Evolutionary conservation across 2,113 vertebrate genomes (phyloP), one percentile per base, ranked within the genome.

Genomic region (Prolemur simus): DNA sequence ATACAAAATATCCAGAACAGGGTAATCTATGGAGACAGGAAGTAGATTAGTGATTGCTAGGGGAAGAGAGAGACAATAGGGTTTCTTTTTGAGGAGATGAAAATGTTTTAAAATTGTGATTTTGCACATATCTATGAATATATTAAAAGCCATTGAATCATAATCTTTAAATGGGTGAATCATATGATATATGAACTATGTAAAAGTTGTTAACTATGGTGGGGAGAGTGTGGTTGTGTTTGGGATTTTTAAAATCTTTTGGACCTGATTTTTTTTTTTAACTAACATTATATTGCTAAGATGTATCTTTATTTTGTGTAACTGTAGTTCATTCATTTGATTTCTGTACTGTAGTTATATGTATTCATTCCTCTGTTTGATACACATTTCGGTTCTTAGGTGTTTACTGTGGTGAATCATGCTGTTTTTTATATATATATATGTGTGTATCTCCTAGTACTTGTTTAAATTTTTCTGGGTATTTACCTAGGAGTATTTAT

Each of bases 51-150:
- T 87, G 20, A 47, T 92, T 83, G 47, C 39, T 18, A 5, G 25
- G 21, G 20, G 11, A 42, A 17, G 12, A 14, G 34, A 54, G 15
- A 13, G 14, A 6, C 54, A 11, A 34, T 14, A 76, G 17, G 52
- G 2, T 32, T 63, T 49, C 34, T 92, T 94, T 96, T 23, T 66
- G 58, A 96, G n/a, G 68, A 81, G 45, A 63, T 60, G 52, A 78
- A 63, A 56, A 91, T 91, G 34, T 74, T 81, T 56, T 84, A 93
- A 91, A 91, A 74, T 68, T 87, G 45, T 39, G 39, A 17, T 88
- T 34, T 78, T 90, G 34, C 13, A 47, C 20, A 3, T 42, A 25
- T 32, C n/a, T 93, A 34, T 47, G 42, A 89, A 77, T 84, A 20
- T 77, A 69, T 64, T 89, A 54, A 93, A 89, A 89, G 18, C 78